Evolutionary conservation across 2,797 vertebrate species (phyloP), one percentile per base, ranked within the genome.

Genomic region (Periophthalmus magnuspinnatus): DNA sequence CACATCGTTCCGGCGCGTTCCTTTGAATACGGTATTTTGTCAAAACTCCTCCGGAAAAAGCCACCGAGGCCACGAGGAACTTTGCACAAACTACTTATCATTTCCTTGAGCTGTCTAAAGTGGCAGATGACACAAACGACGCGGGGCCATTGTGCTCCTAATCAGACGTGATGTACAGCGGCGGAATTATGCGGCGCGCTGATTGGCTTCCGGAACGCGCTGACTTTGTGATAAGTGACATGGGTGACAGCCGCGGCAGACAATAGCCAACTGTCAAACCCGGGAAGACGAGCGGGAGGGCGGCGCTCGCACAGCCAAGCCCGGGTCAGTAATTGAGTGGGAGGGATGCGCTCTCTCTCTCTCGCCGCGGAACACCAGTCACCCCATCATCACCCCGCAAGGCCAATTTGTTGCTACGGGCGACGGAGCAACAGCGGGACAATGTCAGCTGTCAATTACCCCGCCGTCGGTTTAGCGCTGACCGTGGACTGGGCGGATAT

Each of bases 301-400:
- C 66, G 72, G 52, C 21, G 50, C 33, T 67, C 47, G 58, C 71
- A 76, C 71, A 64, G 67, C 76, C 64, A 78, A n/a, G 62, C 56
- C 70, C 69, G 71, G 81, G 84, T 89, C 85, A 87, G 81, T 87
- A 85, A 88, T 86, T 84, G 88, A 86, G 83, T 84, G 77, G 86
- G 86, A 86, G 82, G 83, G 76, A 85, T 81, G 81, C 74, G 73
- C 76, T 75, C 79, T 75, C 70, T 61, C 76, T 75, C 79, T 75
- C 70, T 61, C 55, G 60, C 48, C 28, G 34, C 36, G 61, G 70
- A 69, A 70, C 74, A 75, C 69, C 34, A 81, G 79, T 79, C 81
- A 76, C 66, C 81, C 77, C 74, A 83, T 87, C 84, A 86, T 81
- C 82, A 81, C 68, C 70, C 72, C 73, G 73, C 76, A 80, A 73